phyloP scores from a whole-genome alignment of 2,113 vertebrate genomes.

The Coryphaenoides rupestris region DNA sequence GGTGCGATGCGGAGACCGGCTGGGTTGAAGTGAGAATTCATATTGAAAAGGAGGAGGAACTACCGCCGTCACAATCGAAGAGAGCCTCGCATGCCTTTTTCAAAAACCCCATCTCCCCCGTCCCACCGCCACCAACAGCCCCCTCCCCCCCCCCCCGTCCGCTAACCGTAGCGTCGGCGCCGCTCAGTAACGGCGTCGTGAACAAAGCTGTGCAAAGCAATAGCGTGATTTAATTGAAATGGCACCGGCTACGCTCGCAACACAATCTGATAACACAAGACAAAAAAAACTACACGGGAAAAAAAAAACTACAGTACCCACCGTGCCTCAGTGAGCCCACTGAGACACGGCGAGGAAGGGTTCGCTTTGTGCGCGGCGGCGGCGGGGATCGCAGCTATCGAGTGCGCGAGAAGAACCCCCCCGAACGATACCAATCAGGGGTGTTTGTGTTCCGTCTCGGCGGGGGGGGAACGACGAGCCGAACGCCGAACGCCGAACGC shows the following conservation, averaged over 20 bases:
- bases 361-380: not conserved
- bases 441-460: conserved; percentile 9
- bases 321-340: too few species aligned
- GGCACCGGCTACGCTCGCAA: conserved; percentile 9
- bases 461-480: not conserved
- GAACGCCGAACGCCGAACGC: too few species aligned
- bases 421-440: conserved; percentile 20
- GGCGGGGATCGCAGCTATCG: not conserved
- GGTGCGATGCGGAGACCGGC: conserved; percentile 67
- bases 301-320: too few species aligned
- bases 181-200: too few species aligned
- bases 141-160: not conserved
- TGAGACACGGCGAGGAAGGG: too few species aligned
- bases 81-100: conserved; percentile 14
- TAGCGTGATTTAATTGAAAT: conserved; percentile 32
- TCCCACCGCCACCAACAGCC: not conserved
- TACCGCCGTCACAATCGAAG: conserved; percentile 55
- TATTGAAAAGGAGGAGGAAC: conserved; percentile 76
- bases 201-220: conserved; percentile 16
- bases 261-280: conserved; percentile 8
- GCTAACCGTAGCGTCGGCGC: too few species aligned
- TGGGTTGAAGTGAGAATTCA: conserved; percentile 71
- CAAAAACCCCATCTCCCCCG: not conserved
- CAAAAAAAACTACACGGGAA: not conserved
- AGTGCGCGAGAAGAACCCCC: not conserved